Percentiles rank a stretch among this genome's conserved stretches.
Conservation (phyloP, 2,113 vertebrate species). For the Brachypteracias leptosomus region DNA sequence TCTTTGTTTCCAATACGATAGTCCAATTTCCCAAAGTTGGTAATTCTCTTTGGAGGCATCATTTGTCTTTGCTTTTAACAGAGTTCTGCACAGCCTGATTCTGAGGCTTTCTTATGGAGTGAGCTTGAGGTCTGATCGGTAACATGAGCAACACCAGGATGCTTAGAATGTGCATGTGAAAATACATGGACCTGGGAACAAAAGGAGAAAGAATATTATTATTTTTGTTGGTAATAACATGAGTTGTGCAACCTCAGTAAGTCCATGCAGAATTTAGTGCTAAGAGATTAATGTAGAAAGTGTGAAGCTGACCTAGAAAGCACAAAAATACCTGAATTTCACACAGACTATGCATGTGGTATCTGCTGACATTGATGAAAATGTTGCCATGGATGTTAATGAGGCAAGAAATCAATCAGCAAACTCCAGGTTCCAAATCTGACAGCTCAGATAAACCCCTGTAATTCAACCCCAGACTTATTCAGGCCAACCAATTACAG, state of each 20-base stretch:
- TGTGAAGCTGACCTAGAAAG: not conserved
- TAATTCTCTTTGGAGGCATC: slow-evolving; percentile 25
- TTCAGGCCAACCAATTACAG: not conserved
- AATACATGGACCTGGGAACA: slow-evolving; percentile 89
- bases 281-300: not conserved
- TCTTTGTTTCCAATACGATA: not conserved
- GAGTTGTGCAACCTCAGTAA: not conserved
- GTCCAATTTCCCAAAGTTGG: not conserved
- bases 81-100: slow-evolving; percentile 47
- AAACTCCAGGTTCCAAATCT: not conserved
- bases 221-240: not conserved
- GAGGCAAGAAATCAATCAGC: not conserved
- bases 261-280: not conserved
- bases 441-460: not conserved
- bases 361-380: not conserved
- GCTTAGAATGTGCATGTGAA: slow-evolving; percentile 88
- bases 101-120: slow-evolving; percentile 9
- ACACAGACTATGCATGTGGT: not conserved
- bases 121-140: slow-evolving; percentile 61
- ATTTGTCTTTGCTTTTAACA: slow-evolving; percentile 63
- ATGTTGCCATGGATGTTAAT: not conserved
- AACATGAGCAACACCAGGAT: slow-evolving; percentile 82
- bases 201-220: slow-evolving; percentile 32
- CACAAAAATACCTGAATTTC: not conserved
- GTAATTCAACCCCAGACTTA: not conserved